Evolutionary conservation across 2,888 invertebrate species (phyloP).

Genomic region (Trichacis sp.): DNA sequence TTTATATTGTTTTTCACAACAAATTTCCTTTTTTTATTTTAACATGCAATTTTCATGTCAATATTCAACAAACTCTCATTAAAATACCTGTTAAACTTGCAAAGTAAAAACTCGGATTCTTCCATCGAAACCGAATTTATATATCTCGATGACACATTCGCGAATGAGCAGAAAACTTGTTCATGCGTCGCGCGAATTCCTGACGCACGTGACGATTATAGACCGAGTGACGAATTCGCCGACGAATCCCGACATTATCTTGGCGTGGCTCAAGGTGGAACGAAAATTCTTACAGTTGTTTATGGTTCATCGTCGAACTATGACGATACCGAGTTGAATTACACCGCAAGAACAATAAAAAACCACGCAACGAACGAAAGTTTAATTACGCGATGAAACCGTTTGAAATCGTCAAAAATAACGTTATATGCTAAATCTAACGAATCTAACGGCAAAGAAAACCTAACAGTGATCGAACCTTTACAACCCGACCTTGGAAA

Average conservation of each 20-base stretch:
- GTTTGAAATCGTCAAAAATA: not conserved
- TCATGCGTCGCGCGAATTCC: constrained; percentile 33
- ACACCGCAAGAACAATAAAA: not conserved
- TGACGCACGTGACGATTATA: constrained; percentile 36
- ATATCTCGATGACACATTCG: no score
- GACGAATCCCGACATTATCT: constrained; percentile 31
- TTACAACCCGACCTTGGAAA: no score
- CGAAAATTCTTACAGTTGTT: constrained; percentile 19
- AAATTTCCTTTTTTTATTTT: no score
- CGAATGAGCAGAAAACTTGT: constrained; percentile 22
- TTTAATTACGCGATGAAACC: not conserved
- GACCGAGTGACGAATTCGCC: constrained; percentile 34
- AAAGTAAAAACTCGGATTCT: no score
- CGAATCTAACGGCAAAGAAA: no score
- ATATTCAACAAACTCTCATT: no score
- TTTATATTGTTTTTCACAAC: no score
- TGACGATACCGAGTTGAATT: not conserved
- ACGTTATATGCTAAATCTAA: not conserved
- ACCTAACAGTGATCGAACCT: no score
- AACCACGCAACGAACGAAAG: not conserved
- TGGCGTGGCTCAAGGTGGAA: constrained; percentile 15
- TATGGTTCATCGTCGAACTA: not conserved
- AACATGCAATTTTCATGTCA: no score
- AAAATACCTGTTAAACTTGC: no score
- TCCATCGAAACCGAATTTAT: no score